These are phyloP conservation scores for Pachyseris speciosa DNA, from an alignment of 64 coral and sea anemone species.

Conservation along the genomic window DNA sequence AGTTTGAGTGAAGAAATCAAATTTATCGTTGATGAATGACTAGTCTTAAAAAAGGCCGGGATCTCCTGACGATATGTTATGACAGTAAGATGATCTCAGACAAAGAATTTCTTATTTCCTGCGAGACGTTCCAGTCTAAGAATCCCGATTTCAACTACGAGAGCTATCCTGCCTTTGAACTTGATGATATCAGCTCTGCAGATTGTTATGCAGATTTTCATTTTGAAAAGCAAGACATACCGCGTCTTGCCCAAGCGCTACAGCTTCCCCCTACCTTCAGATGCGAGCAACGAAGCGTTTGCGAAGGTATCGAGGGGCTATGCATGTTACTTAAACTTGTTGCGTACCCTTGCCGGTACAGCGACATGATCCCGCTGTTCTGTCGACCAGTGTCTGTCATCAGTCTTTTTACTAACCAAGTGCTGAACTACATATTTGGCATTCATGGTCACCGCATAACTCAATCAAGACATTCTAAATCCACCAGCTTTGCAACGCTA, in stretches of 20 bases:
- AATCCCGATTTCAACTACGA: slow-evolving; percentile 38
- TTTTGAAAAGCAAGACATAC: not conserved
- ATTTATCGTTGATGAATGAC: slow-evolving; percentile 10
- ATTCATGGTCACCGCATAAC: slow-evolving; percentile 1
- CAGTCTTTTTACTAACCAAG: not conserved
- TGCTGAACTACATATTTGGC: not conserved
- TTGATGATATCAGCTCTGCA: not conserved
- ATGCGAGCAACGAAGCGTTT: slow-evolving; percentile 10
- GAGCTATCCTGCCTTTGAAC: slow-evolving; percentile 23
- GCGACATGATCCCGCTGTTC: not conserved
- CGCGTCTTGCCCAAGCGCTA: not conserved
- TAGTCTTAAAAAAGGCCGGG: slow-evolving; percentile 17
- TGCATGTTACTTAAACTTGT: not conserved
- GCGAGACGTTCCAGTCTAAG: slow-evolving; percentile 32
- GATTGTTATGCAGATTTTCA: not conserved
- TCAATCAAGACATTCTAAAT: slow-evolving; percentile 17
- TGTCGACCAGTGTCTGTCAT: not conserved
- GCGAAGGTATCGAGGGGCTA: not conserved
- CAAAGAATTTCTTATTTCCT: slow-evolving; percentile 37
- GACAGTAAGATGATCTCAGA: slow-evolving; percentile 41
- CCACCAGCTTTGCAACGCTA: slow-evolving; percentile 3
- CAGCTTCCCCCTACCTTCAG: not conserved
- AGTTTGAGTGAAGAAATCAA: slow-evolving; percentile 1
- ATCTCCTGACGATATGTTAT: not conserved
- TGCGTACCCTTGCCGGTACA: not conserved